Evolutionary conservation across 2,113 vertebrate species (phyloP), one percentile per base, ranked within the genome.

Genomic region (Piaya cayana): DNA sequence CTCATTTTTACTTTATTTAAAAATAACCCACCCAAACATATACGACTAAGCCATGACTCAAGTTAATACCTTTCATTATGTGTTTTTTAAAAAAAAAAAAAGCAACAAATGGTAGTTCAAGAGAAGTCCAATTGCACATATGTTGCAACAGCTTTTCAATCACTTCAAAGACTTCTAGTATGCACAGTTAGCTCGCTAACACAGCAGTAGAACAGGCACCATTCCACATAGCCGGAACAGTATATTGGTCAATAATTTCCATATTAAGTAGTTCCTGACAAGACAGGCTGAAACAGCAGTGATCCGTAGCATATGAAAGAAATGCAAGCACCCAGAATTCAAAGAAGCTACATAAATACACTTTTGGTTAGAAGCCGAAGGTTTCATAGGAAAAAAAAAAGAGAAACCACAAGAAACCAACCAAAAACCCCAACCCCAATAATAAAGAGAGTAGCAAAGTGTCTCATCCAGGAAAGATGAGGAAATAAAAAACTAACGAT

Each of bases 181-280:
- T 29, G 22, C 79, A 92, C 26, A 78, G 80, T 58, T 86, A 80
- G 80, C 50, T n/a, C 77, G 75, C 53, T 87, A 90, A 79, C 12
- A 88, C 6, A 92, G 68, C 86, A 94, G 62, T 60, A 89, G 70
- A 95, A 92, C 56, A 90, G 75, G 90, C 11, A 95, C 11, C 49
- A n/a, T 76, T 86, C 69, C 58, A 60, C 60, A 90, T 37, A 95
- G 71, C 85, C 68, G 70, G 13, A 47, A 74, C 49, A 56, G 59
- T 47, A 2, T 93, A 90, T 93, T 88, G 92, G 67, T 94, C 94
- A 96, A 93, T 90, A 92, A 88, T 82, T 94, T 96, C 87, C 60
- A 70, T 92, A 89, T 80, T 92, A 95, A 82, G 29, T 92, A 86
- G 71, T 43, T 87, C 62, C 74, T 92, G 71, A 94, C 64, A 81